Conservation (phyloP, 2,888 invertebrate genomes). For the Melanargia galathea region DNA sequence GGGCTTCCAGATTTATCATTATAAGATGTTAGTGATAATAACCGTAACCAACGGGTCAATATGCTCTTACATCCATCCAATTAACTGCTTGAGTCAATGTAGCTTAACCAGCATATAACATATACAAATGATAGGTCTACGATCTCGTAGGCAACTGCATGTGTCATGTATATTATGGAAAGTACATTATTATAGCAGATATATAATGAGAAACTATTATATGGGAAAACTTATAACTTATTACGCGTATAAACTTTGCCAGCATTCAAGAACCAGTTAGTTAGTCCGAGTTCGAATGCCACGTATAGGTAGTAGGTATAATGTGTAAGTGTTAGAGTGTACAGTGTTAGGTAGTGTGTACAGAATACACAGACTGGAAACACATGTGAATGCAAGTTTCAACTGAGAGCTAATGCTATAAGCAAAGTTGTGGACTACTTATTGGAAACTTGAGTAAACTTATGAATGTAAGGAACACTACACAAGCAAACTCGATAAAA, state of each 20-base stretch:
- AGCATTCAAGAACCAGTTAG: conserved; percentile 1
- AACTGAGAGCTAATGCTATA: conserved; percentile 17
- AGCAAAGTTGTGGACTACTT: conserved; percentile 10
- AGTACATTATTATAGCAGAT: too few species aligned
- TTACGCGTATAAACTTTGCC: not conserved
- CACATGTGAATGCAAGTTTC: conserved; percentile 11
- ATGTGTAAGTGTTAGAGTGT: not conserved
- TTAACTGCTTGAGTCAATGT: too few species aligned
- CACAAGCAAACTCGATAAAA: too few species aligned
- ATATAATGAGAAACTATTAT: not conserved
- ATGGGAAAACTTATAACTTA: not conserved
- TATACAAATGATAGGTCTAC: too few species aligned
- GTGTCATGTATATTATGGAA: too few species aligned
- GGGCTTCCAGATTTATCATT: too few species aligned
- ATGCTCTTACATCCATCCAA: too few species aligned
- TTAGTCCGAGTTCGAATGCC: conserved; percentile 1
- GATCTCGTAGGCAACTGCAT: too few species aligned
- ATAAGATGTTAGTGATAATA: too few species aligned
- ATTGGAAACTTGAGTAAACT: conserved; percentile 18
- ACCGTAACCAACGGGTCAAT: too few species aligned
- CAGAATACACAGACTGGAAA: not conserved
- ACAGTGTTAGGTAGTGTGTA: not conserved
- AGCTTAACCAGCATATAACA: too few species aligned
- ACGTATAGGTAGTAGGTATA: too few species aligned
- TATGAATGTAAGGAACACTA: not conserved